A percentile compares a stretch with the other conserved stretches of the same genome.
These are phyloP conservation scores for Caenorhabditis angaria DNA, from an alignment of 2,888 invertebrate species.

Conservation along the genomic window DNA sequence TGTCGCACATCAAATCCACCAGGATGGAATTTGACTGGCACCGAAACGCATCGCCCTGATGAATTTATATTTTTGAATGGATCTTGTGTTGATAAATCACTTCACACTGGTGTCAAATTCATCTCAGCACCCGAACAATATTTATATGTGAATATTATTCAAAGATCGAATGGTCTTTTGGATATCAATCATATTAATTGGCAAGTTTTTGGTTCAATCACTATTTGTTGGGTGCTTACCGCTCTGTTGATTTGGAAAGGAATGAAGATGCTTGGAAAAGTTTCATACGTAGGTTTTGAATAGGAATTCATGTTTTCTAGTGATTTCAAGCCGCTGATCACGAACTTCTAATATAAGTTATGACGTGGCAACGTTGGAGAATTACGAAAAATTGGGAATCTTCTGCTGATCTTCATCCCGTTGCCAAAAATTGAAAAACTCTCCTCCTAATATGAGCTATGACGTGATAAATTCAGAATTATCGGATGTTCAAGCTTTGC, in stretches of 20 bases:
- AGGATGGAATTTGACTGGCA: conserved; percentile 8
- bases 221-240: conserved; percentile 53
- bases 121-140: conserved; percentile 37
- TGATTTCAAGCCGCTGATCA: neutral
- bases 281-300: conserved; percentile 23
- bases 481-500: too few species aligned
- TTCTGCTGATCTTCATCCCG: too few species aligned
- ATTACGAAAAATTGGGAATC: too few species aligned
- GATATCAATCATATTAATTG: conserved; percentile 56
- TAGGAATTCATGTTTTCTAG: neutral
- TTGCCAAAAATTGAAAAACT: too few species aligned
- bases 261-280: conserved; percentile 56
- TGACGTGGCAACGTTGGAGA: too few species aligned
- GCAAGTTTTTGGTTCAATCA: conserved; percentile 36
- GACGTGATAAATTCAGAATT: too few species aligned
- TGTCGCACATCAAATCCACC: conserved; percentile 12
- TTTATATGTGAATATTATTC: conserved; percentile 47
- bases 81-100: conserved; percentile 15
- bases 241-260: conserved; percentile 61
- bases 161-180: conserved; percentile 48
- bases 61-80: conserved; percentile 16
- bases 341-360: too few species aligned
- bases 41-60: neutral
- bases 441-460: too few species aligned
- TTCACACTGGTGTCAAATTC: conserved; percentile 3